phyloP scores from a whole-genome alignment of 2,888 invertebrate genomes.

The Rapana venosa region DNA sequence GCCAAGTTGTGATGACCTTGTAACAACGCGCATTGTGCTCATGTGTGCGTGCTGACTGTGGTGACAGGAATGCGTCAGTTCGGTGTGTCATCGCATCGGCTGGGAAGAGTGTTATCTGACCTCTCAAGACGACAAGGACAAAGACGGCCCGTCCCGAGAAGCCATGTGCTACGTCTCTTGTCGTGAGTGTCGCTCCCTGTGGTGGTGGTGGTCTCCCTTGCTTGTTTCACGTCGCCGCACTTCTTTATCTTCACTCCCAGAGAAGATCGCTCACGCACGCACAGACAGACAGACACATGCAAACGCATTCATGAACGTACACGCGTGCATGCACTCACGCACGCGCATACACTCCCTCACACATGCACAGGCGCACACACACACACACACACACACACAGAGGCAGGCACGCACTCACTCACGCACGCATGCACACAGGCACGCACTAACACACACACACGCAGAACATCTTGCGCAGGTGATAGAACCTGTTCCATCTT shows the following conservation, averaged over 20 bases:
- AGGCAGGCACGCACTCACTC: background rate
- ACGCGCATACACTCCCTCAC: background rate
- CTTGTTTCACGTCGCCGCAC: too few relatives aligned
- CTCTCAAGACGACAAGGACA: conserved; percentile 84
- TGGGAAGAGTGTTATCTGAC: conserved; percentile 91
- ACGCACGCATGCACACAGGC: background rate
- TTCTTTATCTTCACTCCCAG: background rate
- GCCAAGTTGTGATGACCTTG: too few relatives aligned
- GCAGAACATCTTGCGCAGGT: too few relatives aligned
- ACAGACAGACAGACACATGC: background rate
- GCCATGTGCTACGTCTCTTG: conserved; percentile 97
- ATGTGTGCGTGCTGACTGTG: background rate
- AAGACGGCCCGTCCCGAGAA: conserved; percentile 79
- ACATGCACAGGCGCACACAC: conserved; percentile 6
- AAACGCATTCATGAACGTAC: background rate
- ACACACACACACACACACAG: background rate
- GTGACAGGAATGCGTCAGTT: conserved; percentile 90
- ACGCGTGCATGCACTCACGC: background rate
- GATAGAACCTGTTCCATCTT: too few relatives aligned
- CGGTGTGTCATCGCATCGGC: conserved; percentile 96
- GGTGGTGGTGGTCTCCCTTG: too few relatives aligned
- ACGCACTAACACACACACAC: background rate
- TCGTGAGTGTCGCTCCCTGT: conserved; percentile 56
- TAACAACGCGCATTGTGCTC: too few relatives aligned
- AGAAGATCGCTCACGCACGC: background rate